Evolutionary conservation across 92 coral and sea anemone species (phyloP), one percentile per base, ranked within the genome.

Genomic region (Diadumene lineata): DNA sequence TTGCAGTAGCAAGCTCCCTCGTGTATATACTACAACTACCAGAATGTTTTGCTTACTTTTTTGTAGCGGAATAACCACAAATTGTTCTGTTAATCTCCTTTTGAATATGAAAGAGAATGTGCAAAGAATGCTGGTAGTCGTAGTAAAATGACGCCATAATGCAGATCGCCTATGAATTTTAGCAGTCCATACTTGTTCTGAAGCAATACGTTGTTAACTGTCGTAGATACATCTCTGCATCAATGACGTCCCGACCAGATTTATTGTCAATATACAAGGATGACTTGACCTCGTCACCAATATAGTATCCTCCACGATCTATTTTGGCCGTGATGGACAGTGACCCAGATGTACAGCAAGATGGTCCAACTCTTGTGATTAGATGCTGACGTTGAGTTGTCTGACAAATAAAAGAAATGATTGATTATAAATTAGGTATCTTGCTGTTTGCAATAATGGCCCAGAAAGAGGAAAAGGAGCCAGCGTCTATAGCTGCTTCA

Each of bases 271-370:
- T 43, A 30, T 62, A 78, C 65, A 78, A 69, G 8, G 82, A 67
- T 1, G 72, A 58, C 69, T 28, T 24, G 11, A 69, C 69, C 76
- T 78, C 82, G 75, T 78, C 82, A 7, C 82, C 82, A 78, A 57
- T 63, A 24, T 78, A 78, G 25, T 66, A 78, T 6, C 82, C 82
- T 34, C 51, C 68, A 24, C 82, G 82, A 75, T 78, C 68, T 10
- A 78, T 44, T 66, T 57, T 78, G 75, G 82, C 76, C 82, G 75
- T 78, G 44, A 78, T 66, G 69, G 82, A 51, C 68, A 78, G 31
- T 57, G 74, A 78, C 67, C 75, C 82, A 56, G 82, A 68, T 1
- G 68, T n/a, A 78, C 76, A 78, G 34, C 75, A 68, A 16, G 53
- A 18, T 17, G 32, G 58, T 24, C 82, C 82, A 23, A 78, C 62